phyloP scores from a whole-genome alignment of 1,140 invertebrate genomes.

The Drosophila athabasca region DNA sequence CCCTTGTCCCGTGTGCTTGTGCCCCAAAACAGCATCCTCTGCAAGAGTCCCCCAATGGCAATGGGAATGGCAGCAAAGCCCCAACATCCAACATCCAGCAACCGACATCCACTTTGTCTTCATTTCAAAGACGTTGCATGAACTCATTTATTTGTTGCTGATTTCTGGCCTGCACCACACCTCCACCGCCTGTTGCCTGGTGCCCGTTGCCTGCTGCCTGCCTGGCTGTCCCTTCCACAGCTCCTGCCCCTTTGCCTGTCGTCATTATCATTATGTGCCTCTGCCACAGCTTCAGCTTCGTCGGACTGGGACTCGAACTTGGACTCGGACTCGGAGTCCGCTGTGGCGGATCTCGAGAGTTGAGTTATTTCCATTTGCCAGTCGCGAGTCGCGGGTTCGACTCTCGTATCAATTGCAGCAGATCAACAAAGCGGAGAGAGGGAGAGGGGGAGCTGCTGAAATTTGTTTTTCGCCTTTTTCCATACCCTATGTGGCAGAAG shows the following conservation, averaged over 20 bases:
- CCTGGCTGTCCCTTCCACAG: background rate
- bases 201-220: background rate
- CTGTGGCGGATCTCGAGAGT: slow-evolving; percentile 20
- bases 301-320: background rate
- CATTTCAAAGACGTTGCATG: slow-evolving; percentile 77
- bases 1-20: too few species aligned
- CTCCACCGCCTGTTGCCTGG: slow-evolving; percentile 37
- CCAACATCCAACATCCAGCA: slow-evolving; percentile 19
- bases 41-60: background rate
- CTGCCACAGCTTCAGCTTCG: slow-evolving; percentile 25
- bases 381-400: slow-evolving; percentile 16
- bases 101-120: slow-evolving; percentile 73
- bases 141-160: slow-evolving; percentile 82
- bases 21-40: too few species aligned
- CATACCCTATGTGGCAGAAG: background rate
- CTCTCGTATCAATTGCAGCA: slow-evolving; percentile 61
- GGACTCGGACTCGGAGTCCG: slow-evolving; percentile 11
- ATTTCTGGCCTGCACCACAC: slow-evolving; percentile 76
- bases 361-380: slow-evolving; percentile 72
- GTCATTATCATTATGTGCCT: slow-evolving; percentile 73
- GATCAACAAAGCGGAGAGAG: slow-evolving; percentile 41
- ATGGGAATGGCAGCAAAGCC: background rate
- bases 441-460: slow-evolving; percentile 39
- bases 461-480: slow-evolving; percentile 30
- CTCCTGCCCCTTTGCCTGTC: slow-evolving; percentile 50